Evolutionary conservation across 2,113 vertebrate species (phyloP), one percentile per base, ranked within the genome.

Genomic region (Protomyctophum bolini): DNA sequence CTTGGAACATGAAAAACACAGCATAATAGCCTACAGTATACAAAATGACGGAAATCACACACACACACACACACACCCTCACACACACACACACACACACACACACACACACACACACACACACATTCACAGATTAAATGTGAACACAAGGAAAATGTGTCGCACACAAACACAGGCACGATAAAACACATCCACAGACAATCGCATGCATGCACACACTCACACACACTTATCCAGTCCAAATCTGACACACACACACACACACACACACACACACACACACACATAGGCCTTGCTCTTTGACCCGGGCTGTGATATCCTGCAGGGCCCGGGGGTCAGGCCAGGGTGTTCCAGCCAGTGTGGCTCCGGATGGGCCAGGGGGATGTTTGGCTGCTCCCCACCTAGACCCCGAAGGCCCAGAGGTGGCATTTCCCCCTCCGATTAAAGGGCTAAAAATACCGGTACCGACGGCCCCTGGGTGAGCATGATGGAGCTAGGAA

Each of bases 401-500:
- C 67, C 56, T 57, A 52, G 75, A 84, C 82, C 88, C 79, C 66
- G 41, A 15, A 75, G 77, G 79, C 71, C 86, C 59, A 0, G 15
- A 86, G 86, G 87, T 90, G 85, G 78, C 83, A 83, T 68, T 84
- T 88, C 80, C 83, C 33, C 72, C 67, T 73, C 75, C 50, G 63
- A 77, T 82, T 79, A 79, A 41, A 6, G 63, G 60, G 76, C 79
- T 87, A 87, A 84, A 91, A 87, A 86, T 87, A 88, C 63, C 3
- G 33, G 33, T n/a, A 66, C 65, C 66, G 21, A 21, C 21, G 33
- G 75, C 73, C 76, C 75, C 77, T 71, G 68, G 72, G 73, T 71
- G 79, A 85, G 73, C 58, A n/a, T 81, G 83, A 79, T 47, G 62
- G 63, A 77, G 67, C 64, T 68, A 82, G 83, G 78, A 83, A 88